Evolutionary conservation across 2,113 vertebrate genomes (phyloP).

Genomic region (Irena cyanogastra): DNA sequence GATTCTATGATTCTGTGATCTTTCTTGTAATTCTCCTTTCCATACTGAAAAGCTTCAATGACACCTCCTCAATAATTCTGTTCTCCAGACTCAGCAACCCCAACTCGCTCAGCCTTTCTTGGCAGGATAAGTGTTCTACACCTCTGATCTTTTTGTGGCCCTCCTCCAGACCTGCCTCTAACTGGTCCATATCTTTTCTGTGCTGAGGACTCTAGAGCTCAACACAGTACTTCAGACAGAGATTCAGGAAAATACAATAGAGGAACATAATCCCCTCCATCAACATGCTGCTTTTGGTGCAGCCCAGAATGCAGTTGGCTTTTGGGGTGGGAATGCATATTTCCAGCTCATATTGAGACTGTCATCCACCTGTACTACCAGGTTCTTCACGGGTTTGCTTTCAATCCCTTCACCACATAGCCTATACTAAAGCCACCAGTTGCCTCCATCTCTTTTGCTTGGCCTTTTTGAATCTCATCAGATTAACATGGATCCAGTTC

Average conservation of each 20-base stretch:
- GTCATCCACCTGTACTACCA: accelerated
- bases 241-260: background rate
- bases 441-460: background rate
- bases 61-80: background rate
- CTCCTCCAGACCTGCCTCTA: background rate
- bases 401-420: background rate
- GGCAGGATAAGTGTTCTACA: background rate
- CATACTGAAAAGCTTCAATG: background rate
- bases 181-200: background rate
- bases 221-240: background rate
- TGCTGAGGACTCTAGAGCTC: background rate
- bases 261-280: background rate
- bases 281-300: background rate
- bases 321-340: background rate
- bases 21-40: background rate
- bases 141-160: background rate
- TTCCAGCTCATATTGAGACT: background rate
- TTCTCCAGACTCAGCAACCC: background rate
- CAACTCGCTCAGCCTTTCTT: background rate
- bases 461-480: background rate
- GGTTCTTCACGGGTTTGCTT: background rate
- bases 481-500: background rate
- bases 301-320: accelerated
- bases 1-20: background rate
- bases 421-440: background rate